Conservation (phyloP, 2,888 invertebrate species). For the Seira musarum region DNA sequence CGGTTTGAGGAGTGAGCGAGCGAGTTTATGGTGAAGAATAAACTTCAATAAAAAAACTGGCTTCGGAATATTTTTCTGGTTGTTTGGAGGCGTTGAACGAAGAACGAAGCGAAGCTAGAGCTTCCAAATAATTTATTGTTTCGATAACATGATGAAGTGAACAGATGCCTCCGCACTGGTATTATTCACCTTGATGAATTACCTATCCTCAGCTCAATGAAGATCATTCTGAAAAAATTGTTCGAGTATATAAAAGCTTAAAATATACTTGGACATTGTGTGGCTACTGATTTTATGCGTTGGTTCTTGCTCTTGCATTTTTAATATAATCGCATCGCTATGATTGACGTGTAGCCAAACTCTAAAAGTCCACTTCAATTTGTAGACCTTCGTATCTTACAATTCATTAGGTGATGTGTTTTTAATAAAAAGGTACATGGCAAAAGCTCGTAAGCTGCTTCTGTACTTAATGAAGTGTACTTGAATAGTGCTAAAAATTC, state of each 20-base stretch:
- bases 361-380: slow-evolving; percentile 17
- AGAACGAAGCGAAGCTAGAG: slow-evolving; percentile 20
- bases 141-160: slow-evolving; percentile 4
- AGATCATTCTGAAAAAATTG: neutral
- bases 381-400: slow-evolving; percentile 3
- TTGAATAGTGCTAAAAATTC: too few species aligned
- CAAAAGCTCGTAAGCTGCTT: too few species aligned
- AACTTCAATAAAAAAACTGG: slow-evolving; percentile 7
- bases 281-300: too few species aligned
- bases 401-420: too few species aligned
- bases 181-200: slow-evolving; percentile 33
- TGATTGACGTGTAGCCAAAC: slow-evolving; percentile 17
- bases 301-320: too few species aligned
- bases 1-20: too few species aligned
- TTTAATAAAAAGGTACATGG: too few species aligned
- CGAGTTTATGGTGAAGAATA: neutral
- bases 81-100: slow-evolving; percentile 1
- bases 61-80: neutral
- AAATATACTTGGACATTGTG: too few species aligned
- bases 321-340: too few species aligned
- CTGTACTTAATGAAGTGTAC: too few species aligned
- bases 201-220: neutral
- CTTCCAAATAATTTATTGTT: slow-evolving; percentile 34
- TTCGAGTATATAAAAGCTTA: too few species aligned
- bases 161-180: slow-evolving; percentile 34